Base-by-base conservation (phyloP, 2,113 vertebrate genomes). In the Pelmatolapia mariae region DNA sequence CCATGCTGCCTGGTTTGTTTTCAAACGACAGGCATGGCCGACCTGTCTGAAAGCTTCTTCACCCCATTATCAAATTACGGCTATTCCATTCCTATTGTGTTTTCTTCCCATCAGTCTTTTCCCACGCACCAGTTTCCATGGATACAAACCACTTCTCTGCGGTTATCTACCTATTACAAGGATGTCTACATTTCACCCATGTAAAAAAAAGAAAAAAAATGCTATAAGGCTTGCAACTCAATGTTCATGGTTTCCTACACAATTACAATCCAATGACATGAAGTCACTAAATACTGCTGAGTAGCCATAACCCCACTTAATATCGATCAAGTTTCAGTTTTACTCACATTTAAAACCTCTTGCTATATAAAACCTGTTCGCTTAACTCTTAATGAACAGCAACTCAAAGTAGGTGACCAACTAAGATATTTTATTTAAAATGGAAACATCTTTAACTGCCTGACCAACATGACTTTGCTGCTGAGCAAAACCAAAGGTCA, bases 221-320 rank as follows among this genome's bases (percentile, higher is more conserved):
- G 10, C 10, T 31, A 3, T 6, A 50, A 78, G 13, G 26, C 43
- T 18, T 50, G 10, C 61, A 66, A 38, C 61, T 2, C 15, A 61
- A 31, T 18, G 24, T 45, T 47, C 2, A 18, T 29, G 40, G 0
- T 2, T 76, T 76, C 0, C 16, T 11, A 26, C 15, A 26, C 1
- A 47, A 19, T 73, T 43, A 47, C 7, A 19, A 45, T 26, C 68
- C 9, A 73, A 47, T 29, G 6, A 22, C 7, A 24, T 10, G 1
- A 73, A 47, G 38, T 47, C 22, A 29, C 15, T 19, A 11, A 47
- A 76, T 29, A 19, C 43, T 50, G 16, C 16, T 0, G 1, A 73
- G 66, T 15, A 40, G 19, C 4, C 7, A 40, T 38, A 40, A 15
- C 1, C 5, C 5, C 2, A 3, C 11, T 24, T 40, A 68, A 68